These are phyloP conservation scores for Polyommatus icarus DNA, from an alignment of 2,888 invertebrate species.

Conservation along the genomic window DNA sequence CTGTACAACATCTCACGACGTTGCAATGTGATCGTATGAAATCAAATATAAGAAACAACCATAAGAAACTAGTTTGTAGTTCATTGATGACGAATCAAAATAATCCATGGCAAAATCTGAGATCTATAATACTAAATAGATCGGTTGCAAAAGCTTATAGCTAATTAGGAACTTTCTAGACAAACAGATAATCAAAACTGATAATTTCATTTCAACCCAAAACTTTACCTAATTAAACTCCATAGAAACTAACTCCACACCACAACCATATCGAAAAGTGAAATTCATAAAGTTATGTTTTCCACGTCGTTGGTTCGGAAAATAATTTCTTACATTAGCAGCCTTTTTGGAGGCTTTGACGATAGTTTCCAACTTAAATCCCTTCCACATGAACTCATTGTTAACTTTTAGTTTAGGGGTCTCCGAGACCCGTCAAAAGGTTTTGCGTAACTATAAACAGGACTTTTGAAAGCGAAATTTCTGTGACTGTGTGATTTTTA, in stretches of 20 bases:
- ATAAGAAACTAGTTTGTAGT: too few species aligned
- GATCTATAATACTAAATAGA: too few species aligned
- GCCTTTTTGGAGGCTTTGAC: conserved; percentile 2
- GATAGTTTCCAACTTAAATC: background rate
- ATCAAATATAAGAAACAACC: too few species aligned
- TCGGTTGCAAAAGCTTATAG: too few species aligned
- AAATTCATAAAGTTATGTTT: conserved; percentile 2
- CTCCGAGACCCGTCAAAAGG: background rate
- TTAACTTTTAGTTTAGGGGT: conserved; percentile 3
- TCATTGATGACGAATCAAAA: too few species aligned
- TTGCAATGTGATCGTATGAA: too few species aligned
- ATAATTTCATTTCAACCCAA: background rate
- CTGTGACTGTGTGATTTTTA: too few species aligned
- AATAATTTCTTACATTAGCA: conserved; percentile 6
- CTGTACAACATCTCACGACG: too few species aligned
- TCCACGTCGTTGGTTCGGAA: background rate
- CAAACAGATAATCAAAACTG: too few species aligned
- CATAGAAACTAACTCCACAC: background rate
- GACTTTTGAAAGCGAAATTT: background rate
- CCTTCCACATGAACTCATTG: conserved; percentile 6
- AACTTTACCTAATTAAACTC: conserved; percentile 3
- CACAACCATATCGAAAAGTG: background rate
- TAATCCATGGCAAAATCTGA: too few species aligned
- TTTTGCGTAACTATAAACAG: background rate
- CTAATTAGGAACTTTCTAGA: too few species aligned